Base-by-base conservation (phyloP, 2,797 vertebrate species). In the Smutsia temminckii region DNA sequence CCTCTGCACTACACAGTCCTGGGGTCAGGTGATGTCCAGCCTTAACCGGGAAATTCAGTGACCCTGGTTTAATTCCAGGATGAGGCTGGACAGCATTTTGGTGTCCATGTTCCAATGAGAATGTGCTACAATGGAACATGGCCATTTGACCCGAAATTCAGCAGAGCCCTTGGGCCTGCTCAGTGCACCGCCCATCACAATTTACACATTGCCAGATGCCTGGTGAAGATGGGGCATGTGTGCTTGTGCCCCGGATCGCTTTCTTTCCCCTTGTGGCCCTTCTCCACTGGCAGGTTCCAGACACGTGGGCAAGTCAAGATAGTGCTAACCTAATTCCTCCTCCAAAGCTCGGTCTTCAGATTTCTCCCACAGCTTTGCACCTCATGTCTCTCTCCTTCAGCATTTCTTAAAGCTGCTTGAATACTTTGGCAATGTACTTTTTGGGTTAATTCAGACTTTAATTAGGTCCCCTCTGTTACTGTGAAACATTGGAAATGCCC, bases 31-130 rank as follows among this genome's bases (percentile, higher is more conserved):
- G 6, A 17, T 32, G 34, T 13, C 23, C 46, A 42, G 37, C 34
- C 18, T 6, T 46, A 29, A 55, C 40, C 1, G 3, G 59, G 23
- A 20, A 51, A 18, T 13, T 2, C 8, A 4, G 46, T 17, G 18
- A 37, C 37, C 37, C 18, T 23, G 37, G 37, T 53, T 32, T 53
- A 32, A 46, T 53, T 66, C 18, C 49, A 17, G 81, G 53, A 23
- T 14, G 21, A 83, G 81, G 23, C 53, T 11, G n/a, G 29, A 40
- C n/a, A 3, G 14, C 2, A 1, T 34, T 27, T 27, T n/a, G 18
- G n/a, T 42, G 4, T n/a, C 53, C 20, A 0, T 5, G 21, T 42
- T 29, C 18, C n/a, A 13, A 0, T 1, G 40, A 69, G 14, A 37
- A 12, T 17, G 18, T 29, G 27, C 29, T 53, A 1, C 16, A 11